Percentiles rank a stretch among this genome's conserved stretches.
phyloP scores from a whole-genome alignment of 2,113 vertebrate species.

The Oncorhynchus tshawytscha region DNA sequence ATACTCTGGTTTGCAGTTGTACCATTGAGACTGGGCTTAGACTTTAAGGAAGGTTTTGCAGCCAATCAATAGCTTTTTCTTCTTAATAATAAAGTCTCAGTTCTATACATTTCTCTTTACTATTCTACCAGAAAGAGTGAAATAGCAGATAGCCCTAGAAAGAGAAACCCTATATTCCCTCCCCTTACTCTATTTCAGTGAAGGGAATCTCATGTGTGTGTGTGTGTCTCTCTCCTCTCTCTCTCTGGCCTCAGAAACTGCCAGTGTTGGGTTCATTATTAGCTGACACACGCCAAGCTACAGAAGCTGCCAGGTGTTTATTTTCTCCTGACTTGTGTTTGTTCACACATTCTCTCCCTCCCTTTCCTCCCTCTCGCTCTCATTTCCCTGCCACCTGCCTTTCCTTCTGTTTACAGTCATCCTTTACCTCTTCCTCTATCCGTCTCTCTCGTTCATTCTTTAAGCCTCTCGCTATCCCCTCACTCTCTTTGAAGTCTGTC shows the following conservation, averaged over 20 bases:
- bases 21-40: no score
- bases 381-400: background rate
- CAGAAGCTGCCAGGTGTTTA: slow-evolving; percentile 41
- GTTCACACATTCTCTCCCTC: background rate
- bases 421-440: slow-evolving; percentile 14
- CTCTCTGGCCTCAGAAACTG: slow-evolving; percentile 16
- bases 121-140: no score
- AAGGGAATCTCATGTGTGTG: background rate
- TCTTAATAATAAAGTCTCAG: no score
- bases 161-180: no score
- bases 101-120: no score
- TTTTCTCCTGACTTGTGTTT: slow-evolving; percentile 50
- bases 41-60: no score
- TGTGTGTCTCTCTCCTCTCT: no score
- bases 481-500: background rate
- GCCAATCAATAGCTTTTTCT: no score
- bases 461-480: slow-evolving; percentile 1
- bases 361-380: background rate
- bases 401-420: no score
- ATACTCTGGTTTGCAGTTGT: no score
- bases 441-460: slow-evolving; percentile 27
- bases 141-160: no score
- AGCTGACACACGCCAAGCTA: slow-evolving; percentile 58
- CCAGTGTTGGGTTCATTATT: slow-evolving; percentile 50
- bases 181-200: no score